Conservation (phyloP, 2,888 invertebrate species). For the Linnaemya vulpina region DNA sequence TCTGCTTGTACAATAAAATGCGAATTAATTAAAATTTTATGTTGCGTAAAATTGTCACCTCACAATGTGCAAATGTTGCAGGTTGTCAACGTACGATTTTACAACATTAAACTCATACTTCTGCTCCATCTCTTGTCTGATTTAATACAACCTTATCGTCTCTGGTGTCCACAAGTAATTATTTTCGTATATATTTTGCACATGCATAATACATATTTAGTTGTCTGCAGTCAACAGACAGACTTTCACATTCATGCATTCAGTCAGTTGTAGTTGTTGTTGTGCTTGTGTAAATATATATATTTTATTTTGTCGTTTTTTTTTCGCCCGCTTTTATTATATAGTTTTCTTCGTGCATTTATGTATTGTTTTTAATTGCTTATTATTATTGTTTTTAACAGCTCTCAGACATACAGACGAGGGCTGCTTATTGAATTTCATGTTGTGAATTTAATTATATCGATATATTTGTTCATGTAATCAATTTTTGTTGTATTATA, state of each 20-base stretch:
- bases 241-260: neutral
- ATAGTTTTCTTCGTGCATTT: neutral
- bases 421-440: slow-evolving; percentile 67
- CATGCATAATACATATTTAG: neutral
- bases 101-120: slow-evolving; percentile 60
- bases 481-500: slow-evolving; percentile 55
- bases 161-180: slow-evolving; percentile 15
- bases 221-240: neutral
- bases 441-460: slow-evolving; percentile 70
- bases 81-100: slow-evolving; percentile 69
- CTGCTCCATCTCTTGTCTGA: neutral
- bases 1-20: slow-evolving; percentile 72
- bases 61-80: slow-evolving; percentile 71
- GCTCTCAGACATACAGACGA: slow-evolving; percentile 46
- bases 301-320: slow-evolving; percentile 49
- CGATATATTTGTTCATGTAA: slow-evolving; percentile 56
- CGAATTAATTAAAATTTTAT: slow-evolving; percentile 78
- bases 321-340: neutral
- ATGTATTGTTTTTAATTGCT: slow-evolving; percentile 74
- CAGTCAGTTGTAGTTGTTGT: slow-evolving; percentile 42
- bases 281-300: slow-evolving; percentile 47
- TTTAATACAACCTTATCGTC: slow-evolving; percentile 4
- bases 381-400: slow-evolving; percentile 73
- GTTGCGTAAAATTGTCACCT: slow-evolving; percentile 74
- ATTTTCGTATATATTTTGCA: neutral